Evolutionary conservation across 2,888 invertebrate species (phyloP).

Genomic region (Parelbella ahira): DNA sequence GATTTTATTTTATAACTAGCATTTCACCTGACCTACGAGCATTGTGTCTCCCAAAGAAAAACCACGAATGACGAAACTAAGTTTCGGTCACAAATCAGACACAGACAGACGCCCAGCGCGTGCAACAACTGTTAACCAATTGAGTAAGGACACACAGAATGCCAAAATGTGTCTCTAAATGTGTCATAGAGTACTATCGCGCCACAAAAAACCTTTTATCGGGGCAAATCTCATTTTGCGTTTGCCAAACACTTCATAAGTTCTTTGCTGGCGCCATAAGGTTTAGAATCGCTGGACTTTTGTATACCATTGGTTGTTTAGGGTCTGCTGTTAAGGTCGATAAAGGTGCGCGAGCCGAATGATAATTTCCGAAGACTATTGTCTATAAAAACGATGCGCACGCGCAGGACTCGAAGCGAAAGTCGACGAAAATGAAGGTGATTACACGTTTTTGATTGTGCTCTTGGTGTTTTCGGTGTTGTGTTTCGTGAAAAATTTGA

Average conservation of each 20-base stretch:
- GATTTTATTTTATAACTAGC: too few relatives aligned
- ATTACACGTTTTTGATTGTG: constrained; percentile 55
- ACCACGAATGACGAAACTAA: too few relatives aligned
- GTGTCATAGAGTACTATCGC: constrained; percentile 23
- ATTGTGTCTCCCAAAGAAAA: too few relatives aligned
- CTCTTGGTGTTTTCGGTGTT: constrained; percentile 33
- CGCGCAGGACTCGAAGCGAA: constrained; percentile 50
- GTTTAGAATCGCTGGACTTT: constrained; percentile 1
- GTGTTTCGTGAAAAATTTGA: constrained; percentile 28
- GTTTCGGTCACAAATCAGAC: constrained; percentile 14
- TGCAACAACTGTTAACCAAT: constrained; percentile 30
- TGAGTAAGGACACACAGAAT: constrained; percentile 27
- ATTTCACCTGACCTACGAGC: too few relatives aligned
- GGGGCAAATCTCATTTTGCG: constrained; percentile 2
- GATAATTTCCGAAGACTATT: constrained; percentile 50
- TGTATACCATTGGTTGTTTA: constrained; percentile 26
- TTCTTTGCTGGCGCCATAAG: not conserved
- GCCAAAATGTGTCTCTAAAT: constrained; percentile 25
- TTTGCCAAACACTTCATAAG: not conserved
- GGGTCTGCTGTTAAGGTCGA: constrained; percentile 53
- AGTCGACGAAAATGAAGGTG: constrained; percentile 76
- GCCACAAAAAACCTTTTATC: constrained; percentile 18
- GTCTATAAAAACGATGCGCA: constrained; percentile 68
- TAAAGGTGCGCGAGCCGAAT: constrained; percentile 53
- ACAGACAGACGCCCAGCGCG: constrained; percentile 30